These are phyloP conservation scores for Lepisosteus osseus DNA, from an alignment of 2,113 vertebrate species.

Conservation along the genomic window DNA sequence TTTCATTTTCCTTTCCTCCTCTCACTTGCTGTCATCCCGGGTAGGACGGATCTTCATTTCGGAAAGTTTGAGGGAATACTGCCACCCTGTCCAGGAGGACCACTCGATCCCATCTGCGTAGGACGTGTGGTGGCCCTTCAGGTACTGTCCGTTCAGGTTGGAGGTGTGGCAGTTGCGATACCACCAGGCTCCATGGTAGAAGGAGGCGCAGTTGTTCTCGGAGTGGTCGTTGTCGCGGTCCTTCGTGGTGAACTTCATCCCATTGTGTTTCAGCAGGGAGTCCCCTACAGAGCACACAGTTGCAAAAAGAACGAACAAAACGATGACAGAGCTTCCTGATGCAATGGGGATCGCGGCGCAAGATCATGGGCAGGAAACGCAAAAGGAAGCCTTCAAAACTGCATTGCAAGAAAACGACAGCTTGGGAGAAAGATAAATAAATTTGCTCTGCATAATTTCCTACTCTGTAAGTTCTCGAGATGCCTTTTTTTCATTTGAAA, in stretches of 20 bases:
- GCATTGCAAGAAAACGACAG: neutral
- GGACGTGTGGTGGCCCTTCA: constrained; percentile 89
- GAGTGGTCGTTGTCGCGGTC: constrained; percentile 95
- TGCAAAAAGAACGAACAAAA: neutral
- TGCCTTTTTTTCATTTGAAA: too few relatives aligned
- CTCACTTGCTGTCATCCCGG: constrained; percentile 81
- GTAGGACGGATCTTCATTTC: constrained; percentile 95
- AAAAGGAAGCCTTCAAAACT: neutral
- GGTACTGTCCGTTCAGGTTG: constrained; percentile 96
- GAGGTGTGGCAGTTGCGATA: constrained; percentile 97
- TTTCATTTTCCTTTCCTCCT: neutral
- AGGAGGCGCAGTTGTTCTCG: constrained; percentile 93
- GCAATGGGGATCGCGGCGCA: neutral
- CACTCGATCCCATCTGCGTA: constrained; percentile 94
- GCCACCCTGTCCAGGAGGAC: constrained; percentile 98
- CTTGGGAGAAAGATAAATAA: neutral
- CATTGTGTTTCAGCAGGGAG: constrained; percentile 90
- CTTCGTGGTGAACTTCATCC: constrained; percentile 97
- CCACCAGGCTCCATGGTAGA: constrained; percentile 98
- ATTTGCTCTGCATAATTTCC: neutral
- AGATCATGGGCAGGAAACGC: neutral
- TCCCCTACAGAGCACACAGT: constrained; percentile 64
- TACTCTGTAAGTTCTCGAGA: too few relatives aligned
- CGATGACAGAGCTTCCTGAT: too few relatives aligned
- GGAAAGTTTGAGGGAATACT: constrained; percentile 94